Evolutionary conservation across 1,140 invertebrate species (phyloP), one percentile per base, ranked within the genome.

Genomic region (Drosophila tani): DNA sequence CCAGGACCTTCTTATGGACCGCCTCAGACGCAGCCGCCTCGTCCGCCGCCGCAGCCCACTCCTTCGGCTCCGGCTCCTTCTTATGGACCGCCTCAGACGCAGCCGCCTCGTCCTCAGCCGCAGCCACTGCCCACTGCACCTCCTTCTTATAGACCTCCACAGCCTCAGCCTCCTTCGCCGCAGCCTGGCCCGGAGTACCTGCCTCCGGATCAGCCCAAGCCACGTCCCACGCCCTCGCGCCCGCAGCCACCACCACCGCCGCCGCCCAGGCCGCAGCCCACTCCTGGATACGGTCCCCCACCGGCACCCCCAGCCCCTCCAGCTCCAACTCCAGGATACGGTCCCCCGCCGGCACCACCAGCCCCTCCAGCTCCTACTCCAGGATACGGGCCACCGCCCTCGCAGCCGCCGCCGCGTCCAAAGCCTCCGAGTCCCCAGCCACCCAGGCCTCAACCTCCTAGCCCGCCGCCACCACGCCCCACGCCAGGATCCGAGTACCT

Each of bases 121-220:
- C 41, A 49, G 40, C 64, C 60, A 4, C 40, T 5, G 7, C 60
- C 65, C 6, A 58, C 82, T 0, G 66, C 47, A 12, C 74, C 77
- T 21, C 75, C 80, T 1, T 82, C 77, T 0, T 83, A 90, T 40
- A 75, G 80, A 27, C 73, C 77, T 3, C 66, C 78, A 0, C 77
- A 84, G 57, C 66, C 77, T 5, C 75, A 57, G 53, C 82, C 64
- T 5, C 73, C 75, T 21, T 32, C 75, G 1, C 50, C 75, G 2
- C 75, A 77, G 8, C 75, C 84, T 9, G 84, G 84, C 0, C 84
- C 81, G 12, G 84, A 87, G 53, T 87, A 87, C 38, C 35, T 87
- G 73, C 84, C 84, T 4, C 84, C 90, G 3, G 81, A 82, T 24
- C 84, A 91, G 43, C 90, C 81, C 4, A 75, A 76, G 24, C 73